Conservation (phyloP, 2,888 invertebrate species). For the Sinodicranocentrus sp. region DNA sequence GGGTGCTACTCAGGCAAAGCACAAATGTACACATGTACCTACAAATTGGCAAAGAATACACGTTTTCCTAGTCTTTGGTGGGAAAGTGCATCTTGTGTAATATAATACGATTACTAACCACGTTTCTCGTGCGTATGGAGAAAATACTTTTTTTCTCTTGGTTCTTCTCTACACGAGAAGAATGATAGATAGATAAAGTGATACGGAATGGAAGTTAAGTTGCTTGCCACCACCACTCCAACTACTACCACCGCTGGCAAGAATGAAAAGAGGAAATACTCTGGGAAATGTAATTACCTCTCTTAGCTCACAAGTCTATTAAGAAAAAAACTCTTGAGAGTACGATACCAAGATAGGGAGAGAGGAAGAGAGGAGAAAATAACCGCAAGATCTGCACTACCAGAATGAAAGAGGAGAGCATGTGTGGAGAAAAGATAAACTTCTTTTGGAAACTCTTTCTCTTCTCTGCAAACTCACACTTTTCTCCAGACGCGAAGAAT, state of each 20-base stretch:
- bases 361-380: constrained; percentile 7
- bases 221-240: neutral
- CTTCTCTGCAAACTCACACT: neutral
- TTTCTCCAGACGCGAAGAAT: constrained; percentile 5
- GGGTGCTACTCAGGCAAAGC: too few relatives aligned
- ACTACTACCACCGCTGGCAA: neutral
- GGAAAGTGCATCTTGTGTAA: neutral
- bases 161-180: neutral
- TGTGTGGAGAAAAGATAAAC: constrained; percentile 36
- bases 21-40: too few relatives aligned
- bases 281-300: constrained; percentile 64
- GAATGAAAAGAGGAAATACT: constrained; percentile 46
- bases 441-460: constrained; percentile 6
- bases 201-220: constrained; percentile 22
- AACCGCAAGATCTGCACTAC: constrained; percentile 17
- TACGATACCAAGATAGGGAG: neutral
- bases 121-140: too few relatives aligned
- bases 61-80: too few relatives aligned
- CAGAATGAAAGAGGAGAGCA: neutral
- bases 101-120: too few relatives aligned
- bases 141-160: too few relatives aligned
- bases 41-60: too few relatives aligned
- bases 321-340: constrained; percentile 46
- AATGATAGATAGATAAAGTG: constrained; percentile 23
- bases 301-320: constrained; percentile 25